These are phyloP conservation scores for Oxyteleia sp. DNA, from an alignment of 2,888 invertebrate genomes.

Conservation along the genomic window DNA sequence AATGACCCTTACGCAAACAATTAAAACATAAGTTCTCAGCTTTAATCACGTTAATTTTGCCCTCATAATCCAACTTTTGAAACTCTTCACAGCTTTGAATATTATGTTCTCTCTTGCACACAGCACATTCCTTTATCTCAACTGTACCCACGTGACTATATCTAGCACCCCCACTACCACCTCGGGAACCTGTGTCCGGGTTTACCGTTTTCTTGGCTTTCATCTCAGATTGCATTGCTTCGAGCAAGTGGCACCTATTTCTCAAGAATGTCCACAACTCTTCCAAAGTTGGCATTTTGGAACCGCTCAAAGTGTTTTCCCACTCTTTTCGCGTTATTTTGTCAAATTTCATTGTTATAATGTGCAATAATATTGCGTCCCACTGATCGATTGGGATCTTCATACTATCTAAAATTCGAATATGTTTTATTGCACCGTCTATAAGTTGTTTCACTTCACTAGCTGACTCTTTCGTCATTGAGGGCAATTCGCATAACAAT, in stretches of 20 bases:
- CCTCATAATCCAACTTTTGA: background rate
- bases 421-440: background rate
- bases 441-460: background rate
- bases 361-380: background rate
- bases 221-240: background rate
- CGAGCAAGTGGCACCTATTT: background rate
- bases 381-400: background rate
- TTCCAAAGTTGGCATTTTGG: background rate
- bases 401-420: background rate
- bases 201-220: too few species aligned
- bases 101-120: background rate
- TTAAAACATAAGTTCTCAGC: background rate
- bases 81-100: background rate
- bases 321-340: slow-evolving; percentile 3
- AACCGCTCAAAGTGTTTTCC: background rate
- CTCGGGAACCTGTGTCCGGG: background rate
- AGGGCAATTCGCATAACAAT: background rate
- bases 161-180: too few species aligned
- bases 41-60: background rate
- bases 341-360: background rate
- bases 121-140: background rate
- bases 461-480: background rate
- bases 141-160: too few species aligned
- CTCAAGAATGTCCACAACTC: background rate
- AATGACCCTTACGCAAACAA: background rate